A percentile compares a stretch with the other conserved stretches of the same genome.
These are phyloP conservation scores for Carduelis carduelis DNA, from an alignment of 2,797 vertebrate species.

Conservation along the genomic window DNA sequence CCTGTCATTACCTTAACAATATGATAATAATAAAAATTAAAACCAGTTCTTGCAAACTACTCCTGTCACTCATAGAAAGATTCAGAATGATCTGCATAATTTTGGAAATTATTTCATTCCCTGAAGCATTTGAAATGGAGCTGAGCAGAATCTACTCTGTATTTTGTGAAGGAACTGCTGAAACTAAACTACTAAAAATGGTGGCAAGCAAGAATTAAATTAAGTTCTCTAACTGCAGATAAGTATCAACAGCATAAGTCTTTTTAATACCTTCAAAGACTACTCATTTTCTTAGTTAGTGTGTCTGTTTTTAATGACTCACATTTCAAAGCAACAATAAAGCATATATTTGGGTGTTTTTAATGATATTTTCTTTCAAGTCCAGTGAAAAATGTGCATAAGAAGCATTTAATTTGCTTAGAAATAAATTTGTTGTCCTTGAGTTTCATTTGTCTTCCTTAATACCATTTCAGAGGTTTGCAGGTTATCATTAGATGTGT, in stretches of 20 bases:
- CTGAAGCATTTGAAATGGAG: conserved; percentile 12
- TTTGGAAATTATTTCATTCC: conserved; percentile 15
- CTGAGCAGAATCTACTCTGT: background rate
- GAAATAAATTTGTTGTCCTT: background rate
- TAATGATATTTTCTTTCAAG: conserved; percentile 11
- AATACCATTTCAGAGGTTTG: background rate
- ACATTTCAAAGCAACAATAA: conserved; percentile 18
- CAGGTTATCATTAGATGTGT: background rate
- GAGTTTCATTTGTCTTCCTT: conserved; percentile 5
- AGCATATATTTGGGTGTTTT: background rate
- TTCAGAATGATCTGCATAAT: background rate
- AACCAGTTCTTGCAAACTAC: background rate
- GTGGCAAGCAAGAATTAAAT: conserved; percentile 25
- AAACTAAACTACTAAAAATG: conserved; percentile 1
- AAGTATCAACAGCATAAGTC: conserved; percentile 4
- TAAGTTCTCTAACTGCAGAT: background rate
- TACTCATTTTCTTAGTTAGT: background rate
- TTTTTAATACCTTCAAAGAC: conserved; percentile 24
- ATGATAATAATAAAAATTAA: background rate
- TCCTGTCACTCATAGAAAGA: background rate
- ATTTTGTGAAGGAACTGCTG: background rate
- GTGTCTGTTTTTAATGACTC: conserved; percentile 3
- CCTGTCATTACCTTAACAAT: background rate
- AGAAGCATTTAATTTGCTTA: background rate
- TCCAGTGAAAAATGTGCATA: conserved; percentile 4